phyloP scores from a whole-genome alignment of 2,888 invertebrate genomes.

The Meiosimyza decipiens region DNA sequence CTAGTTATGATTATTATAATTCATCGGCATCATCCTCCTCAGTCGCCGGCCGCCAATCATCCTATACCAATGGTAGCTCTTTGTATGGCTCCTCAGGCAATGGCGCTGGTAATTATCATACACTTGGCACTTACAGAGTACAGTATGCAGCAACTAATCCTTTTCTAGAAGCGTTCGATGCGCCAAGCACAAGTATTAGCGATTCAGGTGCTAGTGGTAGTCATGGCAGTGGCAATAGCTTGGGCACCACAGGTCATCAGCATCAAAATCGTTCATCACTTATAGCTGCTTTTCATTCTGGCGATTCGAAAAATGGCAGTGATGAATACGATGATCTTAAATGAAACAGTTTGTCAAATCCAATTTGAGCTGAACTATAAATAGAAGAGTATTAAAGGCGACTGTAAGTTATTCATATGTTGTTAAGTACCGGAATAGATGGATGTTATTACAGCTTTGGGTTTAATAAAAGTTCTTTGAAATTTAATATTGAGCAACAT shows the following conservation, averaged over 20 bases:
- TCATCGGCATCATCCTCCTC: conserved; percentile 49
- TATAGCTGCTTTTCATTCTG: conserved; percentile 62
- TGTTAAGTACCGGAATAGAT: too few relatives aligned
- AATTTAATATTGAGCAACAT: too few relatives aligned
- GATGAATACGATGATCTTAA: conserved; percentile 66
- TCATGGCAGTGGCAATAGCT: conserved; percentile 35
- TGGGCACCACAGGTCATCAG: conserved; percentile 32
- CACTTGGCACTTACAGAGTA: conserved; percentile 66
- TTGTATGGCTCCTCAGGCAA: conserved; percentile 34
- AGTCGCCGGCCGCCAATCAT: conserved; percentile 45
- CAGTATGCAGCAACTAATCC: conserved; percentile 68
- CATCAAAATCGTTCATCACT: conserved; percentile 51
- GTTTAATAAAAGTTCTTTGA: too few relatives aligned
- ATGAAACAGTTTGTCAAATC: conserved; percentile 38
- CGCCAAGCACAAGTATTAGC: conserved; percentile 45
- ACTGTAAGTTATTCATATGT: too few relatives aligned
- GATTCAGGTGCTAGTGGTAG: conserved; percentile 44
- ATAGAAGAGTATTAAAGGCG: too few relatives aligned
- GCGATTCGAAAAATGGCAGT: conserved; percentile 64
- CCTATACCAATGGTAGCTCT: conserved; percentile 55
- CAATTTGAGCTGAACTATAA: too few relatives aligned
- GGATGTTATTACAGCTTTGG: too few relatives aligned
- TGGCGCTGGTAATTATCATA: conserved; percentile 63
- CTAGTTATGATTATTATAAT: conserved; percentile 65
- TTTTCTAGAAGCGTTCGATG: conserved; percentile 66